A percentile compares a stretch with the other conserved stretches of the same genome.
Conservation (phyloP, 2,888 invertebrate species). For the Metacarcinus magister region DNA sequence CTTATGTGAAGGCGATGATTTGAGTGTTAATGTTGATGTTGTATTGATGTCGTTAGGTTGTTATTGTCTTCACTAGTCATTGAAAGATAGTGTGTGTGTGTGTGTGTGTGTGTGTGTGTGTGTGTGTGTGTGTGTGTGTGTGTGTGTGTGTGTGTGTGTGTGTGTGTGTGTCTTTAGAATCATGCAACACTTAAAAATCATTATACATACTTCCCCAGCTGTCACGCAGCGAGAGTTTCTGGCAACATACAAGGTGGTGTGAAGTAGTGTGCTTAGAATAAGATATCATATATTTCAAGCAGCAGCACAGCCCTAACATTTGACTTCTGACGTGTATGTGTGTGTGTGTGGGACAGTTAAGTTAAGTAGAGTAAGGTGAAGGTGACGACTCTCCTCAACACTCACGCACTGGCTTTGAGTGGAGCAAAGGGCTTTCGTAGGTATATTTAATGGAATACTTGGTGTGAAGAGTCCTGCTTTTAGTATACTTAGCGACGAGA, state of each 20-base stretch:
- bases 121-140: background rate
- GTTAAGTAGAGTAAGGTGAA: background rate
- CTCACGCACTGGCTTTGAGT: background rate
- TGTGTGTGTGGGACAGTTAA: no score
- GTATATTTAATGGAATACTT: background rate
- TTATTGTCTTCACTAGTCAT: no score
- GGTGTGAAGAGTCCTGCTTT: background rate
- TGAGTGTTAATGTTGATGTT: no score
- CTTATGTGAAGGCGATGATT: no score
- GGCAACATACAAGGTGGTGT: background rate
- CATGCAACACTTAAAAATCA: no score
- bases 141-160: conserved; percentile 15
- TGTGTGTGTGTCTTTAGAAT: background rate
- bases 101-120: no score
- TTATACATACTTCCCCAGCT: background rate
- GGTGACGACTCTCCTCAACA: background rate
- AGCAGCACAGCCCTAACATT: background rate
- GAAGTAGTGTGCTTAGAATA: background rate
- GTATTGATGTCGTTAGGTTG: no score
- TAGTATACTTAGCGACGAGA: background rate
- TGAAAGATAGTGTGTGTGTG: background rate
- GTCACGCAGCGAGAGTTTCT: background rate
- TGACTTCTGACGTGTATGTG: no score
- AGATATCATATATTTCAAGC: background rate
- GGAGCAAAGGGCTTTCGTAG: background rate